phyloP scores from a whole-genome alignment of 1,140 invertebrate genomes.

The Drosophila pallidifrons region DNA sequence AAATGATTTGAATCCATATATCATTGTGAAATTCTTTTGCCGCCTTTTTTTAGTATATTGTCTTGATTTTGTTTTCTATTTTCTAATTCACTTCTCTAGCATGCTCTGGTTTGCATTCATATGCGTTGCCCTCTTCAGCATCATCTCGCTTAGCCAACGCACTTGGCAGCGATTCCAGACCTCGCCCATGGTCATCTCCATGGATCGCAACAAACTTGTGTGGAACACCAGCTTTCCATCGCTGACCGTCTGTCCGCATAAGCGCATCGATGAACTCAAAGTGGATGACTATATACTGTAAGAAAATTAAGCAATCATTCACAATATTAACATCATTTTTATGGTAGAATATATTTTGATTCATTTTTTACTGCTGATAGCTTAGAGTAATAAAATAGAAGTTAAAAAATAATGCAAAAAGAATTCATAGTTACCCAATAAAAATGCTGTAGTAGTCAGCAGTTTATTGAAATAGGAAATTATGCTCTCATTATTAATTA shows the following conservation, averaged over 20 bases:
- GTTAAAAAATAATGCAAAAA: too few relatives aligned
- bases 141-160: slow-evolving; percentile 86
- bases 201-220: slow-evolving; percentile 89
- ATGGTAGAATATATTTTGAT: too few relatives aligned
- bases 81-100: slow-evolving; percentile 46
- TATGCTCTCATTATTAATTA: too few relatives aligned
- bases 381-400: too few relatives aligned
- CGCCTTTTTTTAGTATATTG: slow-evolving; percentile 10
- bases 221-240: slow-evolving; percentile 90
- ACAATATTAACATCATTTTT: neutral
- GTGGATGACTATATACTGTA: slow-evolving; percentile 85
- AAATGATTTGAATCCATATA: slow-evolving; percentile 58
- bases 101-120: slow-evolving; percentile 86
- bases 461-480: too few relatives aligned
- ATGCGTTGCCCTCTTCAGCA: slow-evolving; percentile 84
- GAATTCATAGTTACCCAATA: too few relatives aligned
- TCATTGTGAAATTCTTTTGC: slow-evolving; percentile 39
- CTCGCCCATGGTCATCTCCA: slow-evolving; percentile 90
- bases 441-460: too few relatives aligned
- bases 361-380: too few relatives aligned
- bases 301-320: slow-evolving; percentile 36
- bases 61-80: neutral
- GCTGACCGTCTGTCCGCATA: slow-evolving; percentile 86
- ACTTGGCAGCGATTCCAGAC: slow-evolving; percentile 89
- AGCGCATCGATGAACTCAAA: slow-evolving; percentile 86